phyloP scores from a whole-genome alignment of 2,113 vertebrate genomes.

The Lynx canadensis region DNA sequence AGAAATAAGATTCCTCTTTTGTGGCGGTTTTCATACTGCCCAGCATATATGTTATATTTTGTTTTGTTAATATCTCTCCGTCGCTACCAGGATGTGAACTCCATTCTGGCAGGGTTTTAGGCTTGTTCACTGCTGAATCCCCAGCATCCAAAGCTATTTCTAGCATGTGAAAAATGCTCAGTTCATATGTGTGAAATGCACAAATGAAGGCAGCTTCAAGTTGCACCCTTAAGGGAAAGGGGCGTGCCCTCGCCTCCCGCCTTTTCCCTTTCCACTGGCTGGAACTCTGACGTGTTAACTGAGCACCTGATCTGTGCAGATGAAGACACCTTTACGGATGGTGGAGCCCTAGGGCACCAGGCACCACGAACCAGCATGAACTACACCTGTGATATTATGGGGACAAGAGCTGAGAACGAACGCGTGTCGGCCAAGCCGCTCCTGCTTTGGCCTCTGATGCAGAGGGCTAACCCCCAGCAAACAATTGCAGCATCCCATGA shows the following conservation, averaged over 20 bases:
- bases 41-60: not conserved
- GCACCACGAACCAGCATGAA: rapidly evolving
- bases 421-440: rapidly evolving
- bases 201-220: not conserved
- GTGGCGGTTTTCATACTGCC: not conserved
- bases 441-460: rapidly evolving
- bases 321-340: not conserved
- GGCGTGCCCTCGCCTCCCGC: rapidly evolving
- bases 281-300: not conserved
- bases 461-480: rapidly evolving
- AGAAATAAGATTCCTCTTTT: not conserved
- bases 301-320: not conserved
- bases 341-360: rapidly evolving
- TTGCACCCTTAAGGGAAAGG: not conserved
- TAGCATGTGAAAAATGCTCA: not conserved
- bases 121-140: not conserved
- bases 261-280: not conserved
- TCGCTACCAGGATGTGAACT: not conserved
- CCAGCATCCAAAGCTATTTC: not conserved
- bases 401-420: not conserved
- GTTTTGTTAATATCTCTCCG: not conserved
- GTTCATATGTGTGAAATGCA: not conserved
- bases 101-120: not conserved
- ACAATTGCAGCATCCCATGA: rapidly evolving
- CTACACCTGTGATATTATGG: too few relatives aligned